Percentiles rank a stretch among this genome's conserved stretches.
Conservation (phyloP, 2,113 vertebrate genomes). For the Tor tambroides region DNA sequence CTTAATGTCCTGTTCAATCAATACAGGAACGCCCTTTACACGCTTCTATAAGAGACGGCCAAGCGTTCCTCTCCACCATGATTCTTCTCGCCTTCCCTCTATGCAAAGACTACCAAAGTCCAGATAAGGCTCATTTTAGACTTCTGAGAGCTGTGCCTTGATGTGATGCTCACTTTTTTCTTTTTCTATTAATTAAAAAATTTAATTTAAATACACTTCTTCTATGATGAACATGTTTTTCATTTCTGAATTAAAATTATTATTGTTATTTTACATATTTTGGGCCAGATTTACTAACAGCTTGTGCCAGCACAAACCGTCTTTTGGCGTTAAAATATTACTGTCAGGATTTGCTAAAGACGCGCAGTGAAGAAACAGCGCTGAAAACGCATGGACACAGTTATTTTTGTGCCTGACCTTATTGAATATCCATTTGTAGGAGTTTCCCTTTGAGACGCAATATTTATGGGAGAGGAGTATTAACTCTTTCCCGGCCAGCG, state of each 20-base stretch:
- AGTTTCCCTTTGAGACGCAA: too few species aligned
- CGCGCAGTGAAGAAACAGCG: too few species aligned
- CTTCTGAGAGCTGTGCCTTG: neutral
- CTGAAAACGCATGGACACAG: too few species aligned
- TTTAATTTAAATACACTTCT: neutral
- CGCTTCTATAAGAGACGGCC: slow-evolving; percentile 20
- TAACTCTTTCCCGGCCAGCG: too few species aligned
- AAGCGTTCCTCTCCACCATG: slow-evolving; percentile 1
- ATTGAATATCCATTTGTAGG: too few species aligned
- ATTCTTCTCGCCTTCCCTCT: neutral
- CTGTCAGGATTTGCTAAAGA: too few species aligned
- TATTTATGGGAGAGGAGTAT: too few species aligned
- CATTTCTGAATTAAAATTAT: neutral
- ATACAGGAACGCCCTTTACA: slow-evolving; percentile 51
- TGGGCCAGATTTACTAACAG: too few species aligned
- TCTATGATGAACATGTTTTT: neutral
- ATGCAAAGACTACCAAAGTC: neutral
- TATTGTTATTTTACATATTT: too few species aligned
- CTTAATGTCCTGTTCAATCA: slow-evolving; percentile 54
- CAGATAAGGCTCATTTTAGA: neutral
- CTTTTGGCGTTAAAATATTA: too few species aligned
- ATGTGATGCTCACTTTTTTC: neutral
- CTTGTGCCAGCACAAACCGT: too few species aligned
- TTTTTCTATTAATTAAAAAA: neutral
- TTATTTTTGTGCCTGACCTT: too few species aligned